Evolutionary conservation across 2,113 vertebrate species (phyloP).

Genomic region (Lepus europaeus): DNA sequence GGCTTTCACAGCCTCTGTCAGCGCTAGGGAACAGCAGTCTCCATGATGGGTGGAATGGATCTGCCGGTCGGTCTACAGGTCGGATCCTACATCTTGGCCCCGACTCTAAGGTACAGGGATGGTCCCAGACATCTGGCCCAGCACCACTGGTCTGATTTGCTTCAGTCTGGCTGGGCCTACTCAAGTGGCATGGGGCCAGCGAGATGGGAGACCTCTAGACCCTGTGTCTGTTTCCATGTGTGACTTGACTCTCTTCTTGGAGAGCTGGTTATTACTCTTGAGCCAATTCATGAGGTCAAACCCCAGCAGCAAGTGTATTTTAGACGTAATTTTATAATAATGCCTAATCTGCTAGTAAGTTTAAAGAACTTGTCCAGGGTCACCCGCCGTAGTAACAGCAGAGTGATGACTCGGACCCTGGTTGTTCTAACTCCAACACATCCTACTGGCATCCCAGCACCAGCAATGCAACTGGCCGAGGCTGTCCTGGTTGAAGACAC

Average conservation of each 20-base stretch:
- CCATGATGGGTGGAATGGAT: neutral
- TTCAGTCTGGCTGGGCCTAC: neutral
- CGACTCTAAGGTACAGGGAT: neutral
- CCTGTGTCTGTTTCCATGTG: neutral
- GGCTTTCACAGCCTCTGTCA: neutral
- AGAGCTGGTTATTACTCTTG: neutral
- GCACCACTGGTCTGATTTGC: neutral
- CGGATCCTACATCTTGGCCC: too few species aligned
- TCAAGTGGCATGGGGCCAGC: neutral
- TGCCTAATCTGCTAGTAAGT: neutral
- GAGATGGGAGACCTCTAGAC: neutral
- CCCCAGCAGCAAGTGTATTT: neutral
- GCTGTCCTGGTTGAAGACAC: neutral
- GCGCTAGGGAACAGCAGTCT: neutral
- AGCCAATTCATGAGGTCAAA: neutral
- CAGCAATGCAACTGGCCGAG: neutral
- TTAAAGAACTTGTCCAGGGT: neutral
- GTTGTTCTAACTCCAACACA: neutral
- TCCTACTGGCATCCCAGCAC: neutral
- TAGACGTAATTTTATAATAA: neutral
- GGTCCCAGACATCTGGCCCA: rapidly evolving
- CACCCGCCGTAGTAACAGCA: too few species aligned
- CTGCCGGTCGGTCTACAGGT: neutral
- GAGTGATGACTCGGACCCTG: neutral
- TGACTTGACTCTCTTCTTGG: neutral